phyloP scores from a whole-genome alignment of 2,797 vertebrate genomes.

The Micropoecilia bifurca region DNA sequence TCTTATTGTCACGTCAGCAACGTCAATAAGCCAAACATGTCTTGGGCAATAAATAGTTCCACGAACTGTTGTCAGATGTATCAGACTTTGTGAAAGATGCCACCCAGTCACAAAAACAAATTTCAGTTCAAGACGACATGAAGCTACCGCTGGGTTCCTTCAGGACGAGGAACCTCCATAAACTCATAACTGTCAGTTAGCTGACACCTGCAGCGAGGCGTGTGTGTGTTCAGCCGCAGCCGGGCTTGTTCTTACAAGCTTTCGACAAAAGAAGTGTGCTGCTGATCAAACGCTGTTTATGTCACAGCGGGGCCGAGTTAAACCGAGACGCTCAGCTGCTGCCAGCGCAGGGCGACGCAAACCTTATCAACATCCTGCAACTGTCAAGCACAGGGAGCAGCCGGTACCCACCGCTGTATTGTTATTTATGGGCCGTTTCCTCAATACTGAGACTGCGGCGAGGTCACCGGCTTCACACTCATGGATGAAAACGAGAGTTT shows the following conservation, averaged over 20 bases:
- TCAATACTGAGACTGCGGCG: slow-evolving; percentile 3
- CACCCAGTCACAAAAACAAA: neutral
- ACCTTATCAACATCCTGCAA: slow-evolving; percentile 74
- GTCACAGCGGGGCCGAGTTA: slow-evolving; percentile 1
- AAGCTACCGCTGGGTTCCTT: neutral
- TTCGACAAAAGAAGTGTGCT: slow-evolving; percentile 7
- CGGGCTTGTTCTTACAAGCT: slow-evolving; percentile 28
- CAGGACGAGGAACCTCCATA: neutral
- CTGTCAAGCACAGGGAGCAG: slow-evolving; percentile 30
- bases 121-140: neutral
- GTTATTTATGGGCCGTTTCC: slow-evolving; percentile 35
- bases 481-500: slow-evolving; percentile 12
- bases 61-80: neutral
- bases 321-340: slow-evolving; percentile 31
- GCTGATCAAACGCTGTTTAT: slow-evolving; percentile 24
- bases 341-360: slow-evolving; percentile 7
- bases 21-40: neutral
- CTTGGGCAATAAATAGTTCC: neutral
- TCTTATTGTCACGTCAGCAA: neutral
- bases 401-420: neutral
- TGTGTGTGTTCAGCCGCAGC: slow-evolving; percentile 10
- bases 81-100: neutral
- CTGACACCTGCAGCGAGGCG: neutral
- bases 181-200: neutral
- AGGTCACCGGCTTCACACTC: slow-evolving; percentile 15